phyloP scores from a whole-genome alignment of 2,797 vertebrate genomes.

The Rhodeus uyekii region DNA sequence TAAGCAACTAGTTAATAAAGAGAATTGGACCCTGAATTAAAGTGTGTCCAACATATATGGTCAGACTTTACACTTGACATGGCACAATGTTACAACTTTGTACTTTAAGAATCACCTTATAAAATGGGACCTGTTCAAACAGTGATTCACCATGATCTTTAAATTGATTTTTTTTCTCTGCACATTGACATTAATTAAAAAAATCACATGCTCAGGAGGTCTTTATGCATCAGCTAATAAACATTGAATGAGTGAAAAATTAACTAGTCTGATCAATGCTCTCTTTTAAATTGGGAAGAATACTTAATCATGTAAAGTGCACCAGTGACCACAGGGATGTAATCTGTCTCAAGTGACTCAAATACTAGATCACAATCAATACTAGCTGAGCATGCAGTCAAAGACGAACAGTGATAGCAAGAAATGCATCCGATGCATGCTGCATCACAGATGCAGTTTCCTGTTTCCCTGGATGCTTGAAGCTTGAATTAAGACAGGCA shows the following conservation, averaged over 20 bases:
- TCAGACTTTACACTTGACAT: too few species aligned
- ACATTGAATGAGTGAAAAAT: constrained; percentile 7
- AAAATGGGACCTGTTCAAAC: neutral
- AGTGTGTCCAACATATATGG: too few species aligned
- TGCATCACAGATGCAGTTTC: constrained; percentile 36
- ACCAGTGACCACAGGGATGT: constrained; percentile 18
- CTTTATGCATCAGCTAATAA: constrained; percentile 2
- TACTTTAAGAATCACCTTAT: neutral
- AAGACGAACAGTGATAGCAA: neutral
- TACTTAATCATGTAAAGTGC: constrained; percentile 28
- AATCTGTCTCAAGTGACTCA: neutral
- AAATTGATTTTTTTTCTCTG: neutral
- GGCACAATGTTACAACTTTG: neutral
- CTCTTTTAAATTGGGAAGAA: constrained; percentile 7
- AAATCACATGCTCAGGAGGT: neutral
- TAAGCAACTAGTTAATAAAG: too few species aligned
- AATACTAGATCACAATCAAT: constrained; percentile 28
- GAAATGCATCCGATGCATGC: neutral
- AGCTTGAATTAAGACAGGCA: constrained; percentile 50
- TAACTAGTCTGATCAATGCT: constrained; percentile 25
- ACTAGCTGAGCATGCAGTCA: neutral
- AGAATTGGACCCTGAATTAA: too few species aligned
- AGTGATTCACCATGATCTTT: too few species aligned
- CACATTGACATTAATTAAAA: neutral
- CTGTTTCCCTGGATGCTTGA: constrained; percentile 48